Evolutionary conservation across 2,888 invertebrate genomes (phyloP), one percentile per base, ranked within the genome.

Genomic region (Liodrosophila aerea): DNA sequence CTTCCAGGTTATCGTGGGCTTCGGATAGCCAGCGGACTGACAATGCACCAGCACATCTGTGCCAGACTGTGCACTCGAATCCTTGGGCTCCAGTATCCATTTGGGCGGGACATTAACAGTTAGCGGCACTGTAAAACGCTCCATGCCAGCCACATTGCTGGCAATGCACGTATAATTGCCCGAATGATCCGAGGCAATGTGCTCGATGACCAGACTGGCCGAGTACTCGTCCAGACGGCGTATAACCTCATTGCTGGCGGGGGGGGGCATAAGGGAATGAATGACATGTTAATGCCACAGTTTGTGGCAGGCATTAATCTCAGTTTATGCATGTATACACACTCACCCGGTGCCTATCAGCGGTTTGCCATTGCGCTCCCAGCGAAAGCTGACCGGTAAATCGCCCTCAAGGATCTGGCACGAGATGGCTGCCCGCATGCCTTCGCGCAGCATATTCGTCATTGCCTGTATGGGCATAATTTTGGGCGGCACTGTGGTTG

Each of bases 131-230:
- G 94, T 94, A 84, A 94, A 95, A 64, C 93, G 92, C 84, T 95
- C 95, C 3, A 93, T 92, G 8, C 95, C 96, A 9, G 97, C 97
- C 16, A 96, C 93, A 90, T 97, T 97, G 71, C 89, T 88, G n/a
- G 96, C 96, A 50, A 95, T 94, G 90, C 97, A 97, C n/a, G 96
- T 96, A 88, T 96, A 96, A 90, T 96, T 97, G 86, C 97, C 97
- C 81, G 94, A 95, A 89, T 97, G 96, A 47, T 94, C 92, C 27
- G 96, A 95, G 53, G 94, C 94, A 65, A 97, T 95, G 88, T 94
- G 94, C 87, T 97, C 96, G 81, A 97, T 96, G 78, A 96, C 94
- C 74, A 97, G 92, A 45, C 95, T 94, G 34, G 96, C 94, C 43
- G 96, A 95, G 90, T 96, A 97, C 87, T 96, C 96, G 88, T 97